A percentile compares a stretch with the other conserved stretches of the same genome.
Evolutionary conservation across 1,140 invertebrate species (phyloP).

Genomic region (Araneus ventricosus): DNA sequence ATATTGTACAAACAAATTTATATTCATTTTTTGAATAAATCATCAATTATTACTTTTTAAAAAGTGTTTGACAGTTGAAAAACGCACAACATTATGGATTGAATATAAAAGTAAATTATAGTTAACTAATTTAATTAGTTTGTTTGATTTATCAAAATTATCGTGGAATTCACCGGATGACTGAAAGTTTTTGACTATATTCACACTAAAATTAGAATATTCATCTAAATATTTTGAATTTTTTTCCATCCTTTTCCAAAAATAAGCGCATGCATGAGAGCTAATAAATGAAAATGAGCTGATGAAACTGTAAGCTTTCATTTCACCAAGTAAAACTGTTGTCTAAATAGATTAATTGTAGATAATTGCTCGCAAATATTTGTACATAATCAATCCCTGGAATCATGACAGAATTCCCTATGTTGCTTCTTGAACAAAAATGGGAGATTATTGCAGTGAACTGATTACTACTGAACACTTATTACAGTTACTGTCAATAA

Average conservation of each 20-base stretch:
- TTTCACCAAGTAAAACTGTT: background rate
- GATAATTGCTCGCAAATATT: constrained; percentile 24
- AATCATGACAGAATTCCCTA: background rate
- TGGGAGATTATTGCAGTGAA: too few relatives aligned
- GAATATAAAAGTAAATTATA: background rate
- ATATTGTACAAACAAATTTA: background rate
- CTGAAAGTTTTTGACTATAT: background rate
- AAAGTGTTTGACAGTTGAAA: background rate
- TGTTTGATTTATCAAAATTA: background rate
- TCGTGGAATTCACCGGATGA: background rate
- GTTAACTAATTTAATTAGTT: background rate
- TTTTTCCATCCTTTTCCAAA: background rate
- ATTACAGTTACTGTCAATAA: too few relatives aligned
- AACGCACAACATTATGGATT: background rate
- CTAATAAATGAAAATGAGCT: background rate
- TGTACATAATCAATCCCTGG: background rate
- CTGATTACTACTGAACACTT: too few relatives aligned
- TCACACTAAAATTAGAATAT: background rate
- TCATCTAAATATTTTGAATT: background rate
- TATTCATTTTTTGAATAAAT: background rate
- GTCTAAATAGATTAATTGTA: background rate
- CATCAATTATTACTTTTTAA: background rate
- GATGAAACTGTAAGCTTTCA: background rate
- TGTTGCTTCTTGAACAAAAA: background rate
- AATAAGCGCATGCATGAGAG: background rate